These are phyloP conservation scores for Hylaea fasciaria DNA, from an alignment of 2,888 invertebrate species.

Conservation along the genomic window DNA sequence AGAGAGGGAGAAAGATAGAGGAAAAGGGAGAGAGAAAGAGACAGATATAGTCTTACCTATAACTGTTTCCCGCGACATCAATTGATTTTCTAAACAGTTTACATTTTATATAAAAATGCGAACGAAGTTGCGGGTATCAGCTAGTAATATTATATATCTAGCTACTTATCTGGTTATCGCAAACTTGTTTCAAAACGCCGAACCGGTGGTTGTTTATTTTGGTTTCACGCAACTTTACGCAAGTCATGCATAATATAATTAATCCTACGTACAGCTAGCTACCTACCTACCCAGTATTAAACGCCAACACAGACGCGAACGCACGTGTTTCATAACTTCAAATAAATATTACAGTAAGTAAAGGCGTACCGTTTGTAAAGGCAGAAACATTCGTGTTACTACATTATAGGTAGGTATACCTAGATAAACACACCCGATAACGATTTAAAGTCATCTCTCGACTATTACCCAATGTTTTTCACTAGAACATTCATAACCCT, in stretches of 20 bases:
- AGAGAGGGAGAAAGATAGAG: too few species aligned
- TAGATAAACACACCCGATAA: conserved; percentile 24
- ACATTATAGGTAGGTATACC: conserved; percentile 29
- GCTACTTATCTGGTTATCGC: background rate
- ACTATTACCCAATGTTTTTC: conserved; percentile 22
- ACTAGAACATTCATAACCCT: conserved; percentile 29
- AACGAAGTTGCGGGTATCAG: too few species aligned
- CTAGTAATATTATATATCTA: too few species aligned
- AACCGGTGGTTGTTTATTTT: conserved; percentile 1
- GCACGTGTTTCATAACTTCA: background rate
- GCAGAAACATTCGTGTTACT: background rate
- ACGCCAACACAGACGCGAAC: background rate
- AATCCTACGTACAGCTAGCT: background rate
- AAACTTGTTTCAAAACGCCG: background rate
- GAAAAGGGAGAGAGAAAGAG: too few species aligned
- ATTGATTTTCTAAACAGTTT: too few species aligned
- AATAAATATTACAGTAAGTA: background rate
- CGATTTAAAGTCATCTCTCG: conserved; percentile 15
- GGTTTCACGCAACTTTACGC: background rate
- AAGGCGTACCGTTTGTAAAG: background rate
- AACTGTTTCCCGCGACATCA: too few species aligned
- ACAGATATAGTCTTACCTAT: too few species aligned
- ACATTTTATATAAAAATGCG: too few species aligned
- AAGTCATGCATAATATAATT: background rate
- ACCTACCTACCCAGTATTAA: background rate